Conservation (phyloP, 2,888 invertebrate species). For the Cantharis rustica region DNA sequence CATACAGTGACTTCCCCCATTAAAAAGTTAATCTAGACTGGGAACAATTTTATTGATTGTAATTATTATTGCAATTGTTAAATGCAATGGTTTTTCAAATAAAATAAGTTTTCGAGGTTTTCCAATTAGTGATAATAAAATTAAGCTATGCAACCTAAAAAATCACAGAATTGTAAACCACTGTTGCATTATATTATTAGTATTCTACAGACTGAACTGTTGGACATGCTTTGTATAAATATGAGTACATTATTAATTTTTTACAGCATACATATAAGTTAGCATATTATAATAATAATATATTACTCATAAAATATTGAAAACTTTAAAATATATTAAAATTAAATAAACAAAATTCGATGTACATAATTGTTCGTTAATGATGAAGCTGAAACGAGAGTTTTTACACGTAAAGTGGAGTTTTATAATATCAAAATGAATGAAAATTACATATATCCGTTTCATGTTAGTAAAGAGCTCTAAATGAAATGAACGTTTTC, state of each 20-base stretch:
- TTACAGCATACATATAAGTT: neutral
- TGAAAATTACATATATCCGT: neutral
- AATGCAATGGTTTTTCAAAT: neutral
- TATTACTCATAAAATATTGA: too few species aligned
- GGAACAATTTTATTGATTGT: neutral
- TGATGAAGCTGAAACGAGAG: neutral
- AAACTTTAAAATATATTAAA: neutral
- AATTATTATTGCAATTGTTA: neutral
- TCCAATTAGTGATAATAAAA: neutral
- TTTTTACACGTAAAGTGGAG: neutral
- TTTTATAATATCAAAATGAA: neutral
- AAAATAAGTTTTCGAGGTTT: neutral
- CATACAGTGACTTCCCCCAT: too few species aligned
- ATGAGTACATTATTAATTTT: neutral
- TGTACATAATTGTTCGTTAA: neutral
- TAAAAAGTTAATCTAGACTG: neutral
- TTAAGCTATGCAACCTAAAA: neutral
- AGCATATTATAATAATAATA: neutral
- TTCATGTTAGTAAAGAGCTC: neutral
- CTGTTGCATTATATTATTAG: neutral
- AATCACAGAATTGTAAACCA: neutral
- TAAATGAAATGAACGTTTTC: neutral
- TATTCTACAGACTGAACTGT: neutral
- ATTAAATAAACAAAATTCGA: neutral
- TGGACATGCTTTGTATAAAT: neutral